Evolutionary conservation across 2,888 invertebrate species (phyloP).

Genomic region (Yponomeuta cagnagella): DNA sequence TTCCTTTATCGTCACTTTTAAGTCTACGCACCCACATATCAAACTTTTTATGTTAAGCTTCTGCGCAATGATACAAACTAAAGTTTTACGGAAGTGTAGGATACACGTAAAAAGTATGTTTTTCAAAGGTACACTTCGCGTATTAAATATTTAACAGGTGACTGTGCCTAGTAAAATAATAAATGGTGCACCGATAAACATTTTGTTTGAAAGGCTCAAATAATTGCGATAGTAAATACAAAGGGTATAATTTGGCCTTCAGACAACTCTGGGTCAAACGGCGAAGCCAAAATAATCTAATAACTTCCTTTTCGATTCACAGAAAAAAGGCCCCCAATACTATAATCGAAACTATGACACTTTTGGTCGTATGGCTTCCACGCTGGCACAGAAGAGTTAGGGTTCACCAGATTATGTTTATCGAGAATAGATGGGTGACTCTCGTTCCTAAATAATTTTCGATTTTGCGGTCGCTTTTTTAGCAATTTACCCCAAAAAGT

Average conservation of each 20-base stretch:
- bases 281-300: slow-evolving; percentile 10
- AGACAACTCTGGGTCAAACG: slow-evolving; percentile 8
- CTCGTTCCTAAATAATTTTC: slow-evolving; percentile 32
- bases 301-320: slow-evolving; percentile 1
- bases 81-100: too few species aligned
- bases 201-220: background rate
- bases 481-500: slow-evolving; percentile 30
- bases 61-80: too few species aligned
- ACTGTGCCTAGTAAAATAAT: background rate
- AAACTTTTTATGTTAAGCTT: too few species aligned
- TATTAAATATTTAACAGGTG: too few species aligned
- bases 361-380: background rate
- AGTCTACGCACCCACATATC: too few species aligned
- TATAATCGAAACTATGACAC: background rate
- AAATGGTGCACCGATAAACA: background rate
- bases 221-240: background rate
- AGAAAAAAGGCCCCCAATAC: slow-evolving; percentile 1
- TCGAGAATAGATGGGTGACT: background rate
- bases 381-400: background rate
- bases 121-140: too few species aligned
- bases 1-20: too few species aligned
- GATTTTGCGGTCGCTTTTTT: slow-evolving; percentile 52
- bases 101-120: too few species aligned
- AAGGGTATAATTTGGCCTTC: background rate
- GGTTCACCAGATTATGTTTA: background rate